A percentile compares a stretch with the other conserved stretches of the same genome.
Evolutionary conservation across 2,888 invertebrate genomes (phyloP).

Genomic region (Erannis defoliaria): DNA sequence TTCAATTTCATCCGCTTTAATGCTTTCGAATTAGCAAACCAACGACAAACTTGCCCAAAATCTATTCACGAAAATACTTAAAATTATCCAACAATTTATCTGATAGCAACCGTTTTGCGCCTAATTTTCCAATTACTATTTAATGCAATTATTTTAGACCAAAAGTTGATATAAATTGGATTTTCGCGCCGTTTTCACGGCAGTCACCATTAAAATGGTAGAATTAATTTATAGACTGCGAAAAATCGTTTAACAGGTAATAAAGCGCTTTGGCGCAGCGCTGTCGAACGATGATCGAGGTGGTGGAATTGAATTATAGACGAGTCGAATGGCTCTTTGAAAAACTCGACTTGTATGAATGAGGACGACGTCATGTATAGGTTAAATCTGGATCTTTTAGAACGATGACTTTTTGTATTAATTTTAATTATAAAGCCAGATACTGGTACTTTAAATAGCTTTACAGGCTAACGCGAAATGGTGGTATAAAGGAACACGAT

Average conservation of each 20-base stretch:
- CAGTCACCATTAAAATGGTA: constrained; percentile 49
- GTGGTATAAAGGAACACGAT: too few relatives aligned
- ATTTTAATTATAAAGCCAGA: too few relatives aligned
- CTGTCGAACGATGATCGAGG: constrained; percentile 14
- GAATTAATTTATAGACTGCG: constrained; percentile 54
- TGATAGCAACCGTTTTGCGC: constrained; percentile 11
- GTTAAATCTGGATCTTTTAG: background rate
- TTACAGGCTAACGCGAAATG: too few relatives aligned
- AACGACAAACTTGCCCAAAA: constrained; percentile 7
- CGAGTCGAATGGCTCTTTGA: background rate
- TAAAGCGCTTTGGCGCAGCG: constrained; percentile 39
- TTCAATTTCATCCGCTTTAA: background rate
- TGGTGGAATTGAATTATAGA: constrained; percentile 19
- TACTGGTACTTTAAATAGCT: too few relatives aligned
- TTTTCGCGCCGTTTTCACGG: constrained; percentile 49
- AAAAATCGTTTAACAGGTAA: constrained; percentile 49
- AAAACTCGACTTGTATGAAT: background rate
- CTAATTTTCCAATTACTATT: constrained; percentile 45
- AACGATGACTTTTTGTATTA: too few relatives aligned
- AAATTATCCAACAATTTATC: constrained; percentile 23
- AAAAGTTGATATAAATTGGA: constrained; percentile 58
- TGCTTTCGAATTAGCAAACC: background rate
- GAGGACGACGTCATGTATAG: constrained; percentile 2
- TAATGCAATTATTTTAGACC: constrained; percentile 50
- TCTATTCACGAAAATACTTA: constrained; percentile 6